Percentiles rank a stretch among this genome's conserved stretches.
Evolutionary conservation across 2,113 vertebrate species (phyloP).

Genomic region (Amazona guildingii): DNA sequence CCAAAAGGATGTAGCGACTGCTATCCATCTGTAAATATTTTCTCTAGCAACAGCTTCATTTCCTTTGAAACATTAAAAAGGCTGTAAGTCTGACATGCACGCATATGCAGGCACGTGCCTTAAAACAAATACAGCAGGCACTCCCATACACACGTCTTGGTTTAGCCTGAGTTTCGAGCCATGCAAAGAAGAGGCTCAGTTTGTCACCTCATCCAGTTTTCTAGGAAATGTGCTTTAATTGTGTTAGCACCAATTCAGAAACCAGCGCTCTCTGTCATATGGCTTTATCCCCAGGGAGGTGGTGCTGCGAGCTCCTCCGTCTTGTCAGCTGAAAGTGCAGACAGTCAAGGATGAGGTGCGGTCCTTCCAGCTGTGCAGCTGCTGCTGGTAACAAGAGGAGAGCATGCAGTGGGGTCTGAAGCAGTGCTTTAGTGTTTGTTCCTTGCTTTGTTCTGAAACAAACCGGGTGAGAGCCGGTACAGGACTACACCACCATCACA

Average conservation of each 20-base stretch:
- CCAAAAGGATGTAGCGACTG: neutral
- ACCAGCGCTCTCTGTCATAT: accelerated
- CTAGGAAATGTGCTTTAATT: neutral
- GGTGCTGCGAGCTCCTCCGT: accelerated
- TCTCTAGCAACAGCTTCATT: neutral
- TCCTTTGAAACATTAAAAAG: neutral
- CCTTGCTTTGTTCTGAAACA: neutral
- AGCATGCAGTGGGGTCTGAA: accelerated
- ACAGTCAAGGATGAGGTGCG: neutral
- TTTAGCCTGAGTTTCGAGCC: neutral
- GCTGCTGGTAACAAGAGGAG: neutral
- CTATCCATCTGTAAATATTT: neutral
- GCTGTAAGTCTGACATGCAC: neutral
- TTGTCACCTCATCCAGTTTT: neutral
- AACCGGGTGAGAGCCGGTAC: accelerated
- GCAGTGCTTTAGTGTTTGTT: accelerated
- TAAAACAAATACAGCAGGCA: neutral
- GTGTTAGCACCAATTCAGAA: neutral
- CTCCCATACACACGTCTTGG: accelerated
- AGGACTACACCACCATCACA: neutral
- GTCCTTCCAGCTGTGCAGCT: neutral
- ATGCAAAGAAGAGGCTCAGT: accelerated
- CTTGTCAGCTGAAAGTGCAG: accelerated
- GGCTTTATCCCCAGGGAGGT: neutral
- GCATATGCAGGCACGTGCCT: neutral